Base-by-base conservation (phyloP, 2,797 vertebrate species). In the Mormyrus hasselquistii region DNA sequence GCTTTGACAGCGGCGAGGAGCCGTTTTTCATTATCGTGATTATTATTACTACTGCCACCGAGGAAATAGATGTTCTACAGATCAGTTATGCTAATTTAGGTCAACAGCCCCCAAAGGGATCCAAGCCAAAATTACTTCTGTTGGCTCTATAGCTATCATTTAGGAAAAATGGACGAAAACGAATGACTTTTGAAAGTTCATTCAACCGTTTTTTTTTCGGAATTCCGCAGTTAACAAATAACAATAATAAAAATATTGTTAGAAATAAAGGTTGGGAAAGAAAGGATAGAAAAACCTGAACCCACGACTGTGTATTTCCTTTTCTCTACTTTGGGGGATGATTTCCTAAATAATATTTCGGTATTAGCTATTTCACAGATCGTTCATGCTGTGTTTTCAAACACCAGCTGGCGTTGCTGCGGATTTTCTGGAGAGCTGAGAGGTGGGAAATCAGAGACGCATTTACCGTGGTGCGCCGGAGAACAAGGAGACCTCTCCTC, bases 81-180 rank as follows among this genome's bases (percentile, higher is more conserved):
- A 87, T 38, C 22, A 59, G 34, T 57, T 87, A 57, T 87, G 38
- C 85, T 41, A 52, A 87, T 87, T 87, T 87, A 59, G 85, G 85
- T 59, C 85, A 87, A 25, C 50, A 52, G 85, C 16, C 53, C 85
- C 34, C 34, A 85, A 41, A n/a, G 85, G 85, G 29, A 87, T 29
- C 7, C 7, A 57, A 86, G 16, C 52, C n/a, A n/a, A 16, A 49
- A 86, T 87, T 87, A 4, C 25, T 41, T 87, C 49, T 29, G 22
- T 52, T 14, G 12, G 50, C 50, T 52, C 25, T 52, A 22, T 86
- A 16, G 50, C 8, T 5, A 86, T 86, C 52, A 53, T 86, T 53
- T 25, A 86, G 47, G 65, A 38, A 86, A 86, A 55, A 86, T 53
- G 47, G 84, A 19, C 52, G 12, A 16, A 55, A 16, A 86, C 25